Conservation (phyloP, 92 coral and sea anemone genomes). For the Micromussa lordhowensis region DNA sequence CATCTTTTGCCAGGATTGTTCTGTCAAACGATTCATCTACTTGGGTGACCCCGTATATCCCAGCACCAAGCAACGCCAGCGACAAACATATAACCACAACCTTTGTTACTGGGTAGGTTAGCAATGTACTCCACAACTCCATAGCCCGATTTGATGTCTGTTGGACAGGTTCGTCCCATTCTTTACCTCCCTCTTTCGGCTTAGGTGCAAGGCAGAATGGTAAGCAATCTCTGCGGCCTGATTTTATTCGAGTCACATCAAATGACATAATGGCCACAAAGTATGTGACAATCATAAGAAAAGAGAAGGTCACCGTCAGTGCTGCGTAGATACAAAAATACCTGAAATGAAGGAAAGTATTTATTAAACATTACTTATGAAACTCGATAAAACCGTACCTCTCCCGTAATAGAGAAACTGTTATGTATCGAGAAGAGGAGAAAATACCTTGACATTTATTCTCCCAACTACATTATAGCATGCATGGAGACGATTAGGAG, state of each 20-base stretch:
- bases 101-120: slow-evolving; percentile 63
- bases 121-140: slow-evolving; percentile 68
- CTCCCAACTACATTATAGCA: not conserved
- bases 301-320: slow-evolving; percentile 70
- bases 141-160: slow-evolving; percentile 67
- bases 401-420: not conserved
- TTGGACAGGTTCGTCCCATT: slow-evolving; percentile 73
- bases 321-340: slow-evolving; percentile 92
- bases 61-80: slow-evolving; percentile 65
- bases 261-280: slow-evolving; percentile 84
- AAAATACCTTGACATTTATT: not conserved
- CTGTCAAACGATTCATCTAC: slow-evolving; percentile 83
- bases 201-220: slow-evolving; percentile 69
- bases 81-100: slow-evolving; percentile 63
- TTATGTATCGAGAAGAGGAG: not conserved
- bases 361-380: too few species aligned
- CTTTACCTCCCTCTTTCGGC: slow-evolving; percentile 57
- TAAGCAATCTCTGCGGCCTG: slow-evolving; percentile 83
- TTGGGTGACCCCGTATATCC: slow-evolving; percentile 75
- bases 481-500: not conserved
- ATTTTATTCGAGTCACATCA: slow-evolving; percentile 80
- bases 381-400: not conserved
- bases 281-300: slow-evolving; percentile 78
- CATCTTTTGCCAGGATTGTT: slow-evolving; percentile 80
- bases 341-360: slow-evolving; percentile 16